These are phyloP conservation scores for Venusia cambrica DNA, from an alignment of 2,888 invertebrate species.

Conservation along the genomic window DNA sequence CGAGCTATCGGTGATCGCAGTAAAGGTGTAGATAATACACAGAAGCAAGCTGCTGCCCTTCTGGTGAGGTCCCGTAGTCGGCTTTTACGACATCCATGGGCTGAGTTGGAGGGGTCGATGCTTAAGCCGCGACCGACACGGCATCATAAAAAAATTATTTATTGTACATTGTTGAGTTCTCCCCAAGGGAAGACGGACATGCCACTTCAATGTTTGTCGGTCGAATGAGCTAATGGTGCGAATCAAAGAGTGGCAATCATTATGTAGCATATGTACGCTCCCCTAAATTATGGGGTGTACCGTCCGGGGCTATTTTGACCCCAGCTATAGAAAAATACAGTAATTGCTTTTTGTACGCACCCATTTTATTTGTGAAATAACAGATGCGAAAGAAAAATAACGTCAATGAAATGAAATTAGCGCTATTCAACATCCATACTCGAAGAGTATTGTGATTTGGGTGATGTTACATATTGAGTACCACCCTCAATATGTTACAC, in stretches of 20 bases:
- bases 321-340: slow-evolving; percentile 30
- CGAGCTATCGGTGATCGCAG: no score
- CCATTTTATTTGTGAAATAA: slow-evolving; percentile 27
- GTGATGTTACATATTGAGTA: no score
- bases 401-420: slow-evolving; percentile 13
- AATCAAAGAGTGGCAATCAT: slow-evolving; percentile 46
- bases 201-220: slow-evolving; percentile 46
- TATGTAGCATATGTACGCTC: slow-evolving; percentile 46
- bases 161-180: no score
- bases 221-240: slow-evolving; percentile 34
- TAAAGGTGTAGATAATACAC: no score
- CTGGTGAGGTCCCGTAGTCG: no score
- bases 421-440: slow-evolving; percentile 9
- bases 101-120: no score
- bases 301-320: slow-evolving; percentile 26
- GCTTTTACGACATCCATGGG: no score
- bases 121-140: no score
- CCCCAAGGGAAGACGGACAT: slow-evolving; percentile 1
- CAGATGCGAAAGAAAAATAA: slow-evolving; percentile 27
- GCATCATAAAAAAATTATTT: no score
- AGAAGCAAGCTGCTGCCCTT: no score
- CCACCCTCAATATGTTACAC: no score
- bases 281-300: slow-evolving; percentile 28
- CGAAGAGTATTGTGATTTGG: no score
- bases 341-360: slow-evolving; percentile 27